phyloP scores from a whole-genome alignment of 2,888 invertebrate species.

The Acleris literana region DNA sequence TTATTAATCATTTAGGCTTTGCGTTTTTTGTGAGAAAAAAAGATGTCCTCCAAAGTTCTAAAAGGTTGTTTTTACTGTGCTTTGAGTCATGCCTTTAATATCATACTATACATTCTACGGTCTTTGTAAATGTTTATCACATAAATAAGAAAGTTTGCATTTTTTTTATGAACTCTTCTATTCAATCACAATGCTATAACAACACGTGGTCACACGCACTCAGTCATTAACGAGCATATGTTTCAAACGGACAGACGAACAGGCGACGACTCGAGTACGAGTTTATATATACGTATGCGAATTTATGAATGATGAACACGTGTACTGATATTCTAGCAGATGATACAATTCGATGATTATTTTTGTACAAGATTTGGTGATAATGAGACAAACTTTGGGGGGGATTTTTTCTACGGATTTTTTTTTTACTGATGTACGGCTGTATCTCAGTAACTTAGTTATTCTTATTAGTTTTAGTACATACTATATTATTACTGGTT shows the following conservation, averaged over 20 bases:
- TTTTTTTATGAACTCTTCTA: neutral
- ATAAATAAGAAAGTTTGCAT: too few species aligned
- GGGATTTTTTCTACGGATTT: neutral
- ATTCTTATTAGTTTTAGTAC: too few species aligned
- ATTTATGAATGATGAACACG: constrained; percentile 46
- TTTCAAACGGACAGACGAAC: constrained; percentile 53
- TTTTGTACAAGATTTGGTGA: constrained; percentile 17
- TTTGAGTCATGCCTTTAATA: too few species aligned
- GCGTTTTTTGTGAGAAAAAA: too few species aligned
- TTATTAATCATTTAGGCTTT: too few species aligned
- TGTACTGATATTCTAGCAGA: constrained; percentile 20
- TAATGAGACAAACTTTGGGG: neutral
- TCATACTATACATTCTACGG: too few species aligned
- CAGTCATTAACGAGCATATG: constrained; percentile 49
- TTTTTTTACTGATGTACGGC: neutral
- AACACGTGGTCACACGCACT: constrained; percentile 33
- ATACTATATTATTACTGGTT: too few species aligned
- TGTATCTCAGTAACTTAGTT: neutral
- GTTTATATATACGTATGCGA: constrained; percentile 40
- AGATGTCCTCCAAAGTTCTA: too few species aligned
- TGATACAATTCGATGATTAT: constrained; percentile 27
- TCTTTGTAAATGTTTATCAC: too few species aligned
- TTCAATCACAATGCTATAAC: neutral
- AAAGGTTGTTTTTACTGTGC: too few species aligned
- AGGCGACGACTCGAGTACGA: constrained; percentile 42